These are phyloP conservation scores for Otus scops DNA, from an alignment of 2,797 vertebrate genomes.

Conservation along the genomic window DNA sequence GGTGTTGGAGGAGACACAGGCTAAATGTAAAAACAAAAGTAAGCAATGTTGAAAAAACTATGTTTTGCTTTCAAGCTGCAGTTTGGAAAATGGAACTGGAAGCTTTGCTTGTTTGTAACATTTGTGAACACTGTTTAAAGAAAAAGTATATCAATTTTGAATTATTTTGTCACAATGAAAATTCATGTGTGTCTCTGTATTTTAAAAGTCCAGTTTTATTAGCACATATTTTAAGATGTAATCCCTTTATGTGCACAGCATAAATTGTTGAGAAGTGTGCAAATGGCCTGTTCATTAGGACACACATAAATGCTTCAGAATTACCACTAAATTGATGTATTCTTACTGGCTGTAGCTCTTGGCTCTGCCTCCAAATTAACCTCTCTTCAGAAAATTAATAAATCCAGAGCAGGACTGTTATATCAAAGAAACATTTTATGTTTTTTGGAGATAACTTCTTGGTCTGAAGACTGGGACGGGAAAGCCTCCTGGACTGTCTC, in stretches of 20 bases:
- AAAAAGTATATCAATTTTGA: neutral
- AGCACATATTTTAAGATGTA: neutral
- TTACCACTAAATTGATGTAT: fast-evolving
- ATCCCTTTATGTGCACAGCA: neutral
- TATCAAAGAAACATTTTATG: neutral
- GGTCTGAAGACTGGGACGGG: fast-evolving
- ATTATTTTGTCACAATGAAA: neutral
- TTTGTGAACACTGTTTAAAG: neutral
- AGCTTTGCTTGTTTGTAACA: neutral
- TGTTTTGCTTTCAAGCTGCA: neutral
- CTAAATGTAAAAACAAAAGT: neutral
- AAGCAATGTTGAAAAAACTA: neutral
- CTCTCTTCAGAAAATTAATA: neutral
- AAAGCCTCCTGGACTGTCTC: fast-evolving
- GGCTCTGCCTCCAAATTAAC: neutral
- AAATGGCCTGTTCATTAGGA: neutral
- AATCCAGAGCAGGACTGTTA: neutral
- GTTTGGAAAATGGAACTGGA: neutral
- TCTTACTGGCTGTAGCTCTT: neutral
- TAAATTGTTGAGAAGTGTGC: neutral
- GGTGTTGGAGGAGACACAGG: neutral
- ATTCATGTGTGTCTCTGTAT: neutral
- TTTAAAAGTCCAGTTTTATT: neutral
- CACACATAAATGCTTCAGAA: fast-evolving
- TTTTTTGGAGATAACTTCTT: neutral